Percentiles rank a stretch among this genome's conserved stretches.
Conservation (phyloP, 2,888 invertebrate genomes). For the Timema podura region DNA sequence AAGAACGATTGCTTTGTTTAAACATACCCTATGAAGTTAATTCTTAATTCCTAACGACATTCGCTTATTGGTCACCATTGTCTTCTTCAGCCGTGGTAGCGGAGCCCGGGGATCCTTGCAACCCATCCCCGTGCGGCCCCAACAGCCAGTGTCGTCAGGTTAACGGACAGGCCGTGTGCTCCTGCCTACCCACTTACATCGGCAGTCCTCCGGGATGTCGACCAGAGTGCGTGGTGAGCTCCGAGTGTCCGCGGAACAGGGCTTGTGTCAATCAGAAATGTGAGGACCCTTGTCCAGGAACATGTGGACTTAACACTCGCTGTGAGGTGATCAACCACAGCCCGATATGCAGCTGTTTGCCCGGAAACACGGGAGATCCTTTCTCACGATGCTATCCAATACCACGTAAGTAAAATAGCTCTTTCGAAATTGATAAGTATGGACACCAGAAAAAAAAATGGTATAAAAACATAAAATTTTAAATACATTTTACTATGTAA, state of each 20-base stretch:
- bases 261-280: conserved; percentile 71
- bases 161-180: conserved; percentile 64
- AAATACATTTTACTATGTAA: too few relatives aligned
- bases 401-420: conserved; percentile 36
- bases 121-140: conserved; percentile 61
- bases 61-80: too few relatives aligned
- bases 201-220: conserved; percentile 65
- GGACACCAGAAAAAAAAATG: too few relatives aligned
- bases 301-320: conserved; percentile 65
- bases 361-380: conserved; percentile 64
- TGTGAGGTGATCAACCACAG: conserved; percentile 75
- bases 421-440: too few relatives aligned
- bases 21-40: conserved; percentile 10
- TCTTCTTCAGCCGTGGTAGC: conserved; percentile 36
- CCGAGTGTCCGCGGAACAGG: conserved; percentile 65
- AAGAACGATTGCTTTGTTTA: conserved; percentile 34
- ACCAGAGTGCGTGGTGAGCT: conserved; percentile 68
- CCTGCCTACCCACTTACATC: conserved; percentile 59
- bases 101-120: conserved; percentile 51
- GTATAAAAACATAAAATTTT: too few relatives aligned
- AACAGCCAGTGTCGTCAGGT: conserved; percentile 59
- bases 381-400: conserved; percentile 42
- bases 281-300: conserved; percentile 66
- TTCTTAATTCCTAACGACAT: too few relatives aligned
- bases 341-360: conserved; percentile 67